Conservation (phyloP, 2,797 vertebrate genomes). For the Poliocrania exsul region DNA sequence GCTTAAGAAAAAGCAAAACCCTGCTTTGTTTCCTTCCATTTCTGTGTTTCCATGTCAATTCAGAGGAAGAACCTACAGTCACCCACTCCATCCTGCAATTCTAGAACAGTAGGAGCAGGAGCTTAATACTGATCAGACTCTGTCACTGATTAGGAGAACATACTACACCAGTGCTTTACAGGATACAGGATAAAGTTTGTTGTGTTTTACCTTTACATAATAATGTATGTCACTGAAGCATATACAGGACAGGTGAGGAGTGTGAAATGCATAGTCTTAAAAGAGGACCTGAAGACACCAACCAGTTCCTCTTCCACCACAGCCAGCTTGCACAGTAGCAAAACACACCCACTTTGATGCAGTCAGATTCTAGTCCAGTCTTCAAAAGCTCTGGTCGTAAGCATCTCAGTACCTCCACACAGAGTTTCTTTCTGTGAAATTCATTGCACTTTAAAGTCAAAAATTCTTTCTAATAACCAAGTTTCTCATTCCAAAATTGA, state of each 20-base stretch:
- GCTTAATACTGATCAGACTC: background rate
- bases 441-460: background rate
- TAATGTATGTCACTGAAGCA: background rate
- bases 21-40: background rate
- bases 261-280: background rate
- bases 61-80: background rate
- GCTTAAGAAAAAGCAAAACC: background rate
- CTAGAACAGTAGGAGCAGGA: background rate
- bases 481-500: background rate
- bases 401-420: background rate
- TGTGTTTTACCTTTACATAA: background rate
- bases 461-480: background rate
- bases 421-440: background rate
- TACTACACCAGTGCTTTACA: background rate
- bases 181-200: background rate
- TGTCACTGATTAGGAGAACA: background rate
- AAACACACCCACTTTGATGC: background rate
- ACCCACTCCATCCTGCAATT: background rate
- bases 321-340: background rate
- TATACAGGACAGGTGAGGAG: background rate
- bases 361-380: background rate
- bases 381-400: background rate
- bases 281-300: background rate
- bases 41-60: background rate
- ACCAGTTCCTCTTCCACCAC: background rate